Percentiles rank a stretch among this genome's conserved stretches.
phyloP scores from a whole-genome alignment of 1,140 invertebrate species.

The Bathynomus jamesi region DNA sequence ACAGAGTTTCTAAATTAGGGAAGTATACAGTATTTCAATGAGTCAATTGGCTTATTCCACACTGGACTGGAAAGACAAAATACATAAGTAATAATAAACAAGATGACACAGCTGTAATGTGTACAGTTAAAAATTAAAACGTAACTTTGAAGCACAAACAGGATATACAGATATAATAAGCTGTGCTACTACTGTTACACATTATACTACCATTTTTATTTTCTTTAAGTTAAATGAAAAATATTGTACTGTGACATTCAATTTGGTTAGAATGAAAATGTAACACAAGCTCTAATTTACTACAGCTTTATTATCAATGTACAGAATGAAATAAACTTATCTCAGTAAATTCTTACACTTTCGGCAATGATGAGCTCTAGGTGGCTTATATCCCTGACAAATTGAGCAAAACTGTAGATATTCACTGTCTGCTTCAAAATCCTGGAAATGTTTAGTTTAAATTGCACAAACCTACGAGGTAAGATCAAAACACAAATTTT shows the following conservation, averaged over 20 bases:
- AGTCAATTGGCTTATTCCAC: background rate
- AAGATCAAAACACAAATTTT: too few relatives aligned
- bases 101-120: background rate
- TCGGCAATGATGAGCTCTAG: slow-evolving; percentile 16
- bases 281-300: too few relatives aligned
- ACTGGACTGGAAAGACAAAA: background rate
- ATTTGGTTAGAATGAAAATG: too few relatives aligned
- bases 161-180: too few relatives aligned
- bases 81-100: background rate
- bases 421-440: background rate
- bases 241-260: too few relatives aligned
- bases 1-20: background rate
- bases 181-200: too few relatives aligned
- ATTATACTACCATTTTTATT: too few relatives aligned
- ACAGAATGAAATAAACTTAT: background rate
- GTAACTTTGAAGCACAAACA: background rate
- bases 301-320: too few relatives aligned
- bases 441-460: slow-evolving; percentile 1
- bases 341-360: background rate
- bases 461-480: too few relatives aligned
- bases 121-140: background rate
- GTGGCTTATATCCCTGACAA: slow-evolving; percentile 15
- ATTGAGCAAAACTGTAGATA: slow-evolving; percentile 1
- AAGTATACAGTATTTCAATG: background rate
- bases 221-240: too few relatives aligned